These are phyloP conservation scores for Lasioglossum zephyrum DNA, from an alignment of 2,888 invertebrate species.

Conservation along the genomic window DNA sequence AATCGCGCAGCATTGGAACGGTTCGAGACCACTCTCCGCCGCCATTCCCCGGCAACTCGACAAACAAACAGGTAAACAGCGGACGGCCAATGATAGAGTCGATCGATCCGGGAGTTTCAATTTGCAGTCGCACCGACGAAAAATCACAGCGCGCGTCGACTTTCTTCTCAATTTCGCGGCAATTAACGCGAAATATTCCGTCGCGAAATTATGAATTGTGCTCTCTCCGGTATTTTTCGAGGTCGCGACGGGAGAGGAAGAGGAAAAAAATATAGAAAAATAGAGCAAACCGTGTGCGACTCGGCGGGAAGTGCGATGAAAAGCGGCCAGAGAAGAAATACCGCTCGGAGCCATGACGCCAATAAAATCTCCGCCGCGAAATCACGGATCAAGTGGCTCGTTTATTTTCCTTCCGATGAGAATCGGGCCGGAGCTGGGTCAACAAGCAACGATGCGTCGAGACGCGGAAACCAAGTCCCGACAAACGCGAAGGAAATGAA, in stretches of 20 bases:
- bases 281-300: background rate
- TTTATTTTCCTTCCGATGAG: slow-evolving; percentile 70
- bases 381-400: slow-evolving; percentile 68
- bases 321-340: slow-evolving; percentile 44
- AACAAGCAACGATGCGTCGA: slow-evolving; percentile 61
- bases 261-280: background rate
- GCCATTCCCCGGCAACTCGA: slow-evolving; percentile 2
- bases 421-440: slow-evolving; percentile 66
- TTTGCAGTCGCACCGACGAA: background rate
- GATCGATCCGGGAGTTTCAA: background rate
- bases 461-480: slow-evolving; percentile 32
- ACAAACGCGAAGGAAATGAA: slow-evolving; percentile 67
- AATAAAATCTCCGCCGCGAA: slow-evolving; percentile 67
- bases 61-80: background rate
- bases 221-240: background rate
- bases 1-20: background rate
- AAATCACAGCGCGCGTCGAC: background rate
- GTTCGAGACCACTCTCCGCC: background rate
- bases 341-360: slow-evolving; percentile 41
- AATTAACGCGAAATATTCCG: background rate
- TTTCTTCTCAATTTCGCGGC: background rate
- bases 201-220: background rate
- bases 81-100: background rate
- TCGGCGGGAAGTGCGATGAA: background rate
- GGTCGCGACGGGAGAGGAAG: background rate